Evolutionary conservation across 2,797 vertebrate species (phyloP), one percentile per base, ranked within the genome.

Genomic region (Cichlasoma orientale): DNA sequence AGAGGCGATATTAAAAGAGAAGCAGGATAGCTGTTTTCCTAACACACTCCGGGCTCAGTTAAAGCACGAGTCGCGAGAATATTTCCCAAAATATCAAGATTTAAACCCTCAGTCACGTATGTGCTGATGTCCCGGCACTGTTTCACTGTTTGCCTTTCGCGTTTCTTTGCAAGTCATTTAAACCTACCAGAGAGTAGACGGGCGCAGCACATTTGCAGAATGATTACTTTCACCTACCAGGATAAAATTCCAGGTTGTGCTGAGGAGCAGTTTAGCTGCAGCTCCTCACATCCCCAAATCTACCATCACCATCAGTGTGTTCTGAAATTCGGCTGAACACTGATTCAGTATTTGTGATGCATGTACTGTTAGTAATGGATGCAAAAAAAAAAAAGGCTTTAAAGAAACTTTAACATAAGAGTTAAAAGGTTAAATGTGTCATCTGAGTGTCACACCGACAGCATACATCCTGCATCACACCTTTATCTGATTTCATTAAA

Each of bases 401-500:
- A 25, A 72, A n/a, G 16, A 54, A 58, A 47, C 57, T 57, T 68
- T 5, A 69, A 13, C 77, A 25, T n/a, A 27, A 70, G 29, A 52
- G 73, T 84, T 71, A 63, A 50, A 75, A 79, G 76, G 38, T 83
- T 61, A 71, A 10, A 77, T 77, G 10, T 70, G 44, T 71, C 75
- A 16, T 68, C 33, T 11, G 25, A 57, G 69, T 41, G 31, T 75
- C 58, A 75, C 71, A 33, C 13, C 29, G 77, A 76, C 75, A 19
- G 74, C 2, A n/a, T 78, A 70, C 80, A 44, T n/a, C 74, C 72
- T 9, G 53, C 69, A 56, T 89, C 74, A 72, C 77, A 72, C 75
- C 80, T 86, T 75, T 53, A 78, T 85, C 80, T 83, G 59, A 87
- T 84, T 85, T 81, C 75, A 88, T 87, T 84, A 80, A 58, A 80